Base-by-base conservation (phyloP, 2,113 vertebrate species). In the Scomber scombrus region DNA sequence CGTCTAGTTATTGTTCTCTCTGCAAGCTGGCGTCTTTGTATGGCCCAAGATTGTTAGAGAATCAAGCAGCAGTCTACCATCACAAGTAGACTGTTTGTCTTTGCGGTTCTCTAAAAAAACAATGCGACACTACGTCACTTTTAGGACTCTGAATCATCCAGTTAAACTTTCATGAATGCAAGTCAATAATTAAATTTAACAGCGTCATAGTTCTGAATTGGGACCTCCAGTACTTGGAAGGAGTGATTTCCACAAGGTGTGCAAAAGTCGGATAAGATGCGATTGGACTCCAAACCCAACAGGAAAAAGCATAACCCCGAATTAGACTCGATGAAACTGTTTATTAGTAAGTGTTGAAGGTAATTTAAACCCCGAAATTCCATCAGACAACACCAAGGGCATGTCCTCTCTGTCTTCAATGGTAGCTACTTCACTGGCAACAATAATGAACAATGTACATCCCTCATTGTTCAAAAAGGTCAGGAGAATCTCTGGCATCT, bases 361-460 rank as follows among this genome's bases (percentile, higher is more conserved):
- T 56, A 29, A 5, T 11, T 55, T 31, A 50, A 75, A 57, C 58
- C 40, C 55, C 16, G 8, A 66, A 51, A 57, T 10, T 67, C 45
- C 26, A 55, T 51, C 54, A 80, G 56, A 73, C 5, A 68, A 13
- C 9, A 71, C 26, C 16, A 60, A 58, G 21, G 2, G 2, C 23
- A 55, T 26, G 23, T 26, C 23, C 23, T 26, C 23, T 26, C 23
- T 26, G 23, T 5, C 19, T 40, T 73, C 61, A 49, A 23, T 16
- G n/a, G 6, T 21, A n/a, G 70, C 71, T n/a, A 58, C 51, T 49
- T 64, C 31, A 49, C 50, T 49, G 57, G 47, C 16, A 72, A 60
- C 56, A 70, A 66, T 8, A 58, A 46, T 49, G 1, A 47, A 60
- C 66, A 47, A 83, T 75, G 75, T 64, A 80, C 16, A 50, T 14